Evolutionary conservation across 1,140 invertebrate genomes (phyloP), one percentile per base, ranked within the genome.

Genomic region (Panulirus ornatus): DNA sequence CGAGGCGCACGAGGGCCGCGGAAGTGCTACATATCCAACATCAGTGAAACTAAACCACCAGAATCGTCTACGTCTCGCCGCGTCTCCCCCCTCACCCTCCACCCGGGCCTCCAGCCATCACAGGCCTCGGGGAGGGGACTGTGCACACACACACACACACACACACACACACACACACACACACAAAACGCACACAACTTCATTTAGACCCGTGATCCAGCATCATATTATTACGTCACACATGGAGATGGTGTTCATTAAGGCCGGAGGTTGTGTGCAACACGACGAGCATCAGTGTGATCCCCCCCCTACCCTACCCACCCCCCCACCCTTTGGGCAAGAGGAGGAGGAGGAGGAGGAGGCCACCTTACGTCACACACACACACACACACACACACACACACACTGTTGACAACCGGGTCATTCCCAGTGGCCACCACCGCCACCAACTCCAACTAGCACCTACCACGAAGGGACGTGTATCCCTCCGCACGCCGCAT

Each of bases 11-110:
- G 40, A 71, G 76, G 42, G 58, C 75, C 27, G 75, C 19, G 34
- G 86, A 88, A 71, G 86, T 81, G 76, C 75, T 78, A 81, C 75
- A 81, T 47, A 70, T 42, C 75, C 54, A 71, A 36, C 75, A 88
- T 34, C 36, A 47, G 16, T 40, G 63, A 38, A 63, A 38, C 47
- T 58, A 58, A 75, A 75, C 84, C 84, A 30, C 47, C 73, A 76
- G 3, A 44, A 78, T 47, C 63, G 22, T 54, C 84, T 38, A 42
- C 73, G 36, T n/a, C 51, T 76, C 84, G 19, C 84, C 38, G 73
- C 27, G 84, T 86, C 71, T 38, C 36, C 47, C 63, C 73, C 34
- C 63, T 51, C 34, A 54, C 22, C 30, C 36, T 27, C 73, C 16
- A n/a, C 27, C 14, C 71, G 47, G 5, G 22, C 16, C 78, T 8